Base-by-base conservation (phyloP, 2,888 invertebrate genomes). In the Ormia ochracea region DNA sequence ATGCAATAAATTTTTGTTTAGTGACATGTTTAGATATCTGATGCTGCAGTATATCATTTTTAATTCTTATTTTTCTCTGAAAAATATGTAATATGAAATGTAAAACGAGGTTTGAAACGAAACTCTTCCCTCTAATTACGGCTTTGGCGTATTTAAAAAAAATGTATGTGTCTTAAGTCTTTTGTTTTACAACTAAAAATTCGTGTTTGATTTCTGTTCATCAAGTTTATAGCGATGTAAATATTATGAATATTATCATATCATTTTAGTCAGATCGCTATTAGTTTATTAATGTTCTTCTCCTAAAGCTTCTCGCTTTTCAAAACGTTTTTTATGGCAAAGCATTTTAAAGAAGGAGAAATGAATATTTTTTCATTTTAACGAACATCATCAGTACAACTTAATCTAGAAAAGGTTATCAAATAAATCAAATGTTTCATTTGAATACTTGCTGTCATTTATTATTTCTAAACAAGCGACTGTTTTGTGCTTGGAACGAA, bases 111-210 rank as follows among this genome's bases (percentile, higher is more conserved):
- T n/a, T n/a, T 6, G 6, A 33, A 33, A 33, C 1, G 12, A 33
- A 33, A 10, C 1, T 3, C 12, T 33, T 12, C 12, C 12, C 10
- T 31, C 9, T 4, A 7, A 12, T 33, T 33, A 12, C 12, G 1
- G 7, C 7, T 41, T 41, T 19, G 4, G 9, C 19, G 6, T 19
- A 12, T 10, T 10, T 6, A 28, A 3, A 2, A 52, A 33, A 23
- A n/a, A n/a, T n/a, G 76, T 69, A 19, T 52, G 28, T 63, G 45
- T 76, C 69, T 56, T 70, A 69, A 76, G 63, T 63, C 58, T 69
- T 76, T 63, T 48, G 70, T 56, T 69, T 65, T 21, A n/a, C n/a
- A n/a, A n/a, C n/a, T n/a, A n/a, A n/a, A n/a, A n/a, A n/a, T n/a
- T n/a, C n/a, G n/a, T n/a, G n/a, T n/a, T n/a, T n/a, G n/a, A n/a